Evolutionary conservation across 2,888 invertebrate species (phyloP), one percentile per base, ranked within the genome.

Genomic region (Drosophila setosimentum): DNA sequence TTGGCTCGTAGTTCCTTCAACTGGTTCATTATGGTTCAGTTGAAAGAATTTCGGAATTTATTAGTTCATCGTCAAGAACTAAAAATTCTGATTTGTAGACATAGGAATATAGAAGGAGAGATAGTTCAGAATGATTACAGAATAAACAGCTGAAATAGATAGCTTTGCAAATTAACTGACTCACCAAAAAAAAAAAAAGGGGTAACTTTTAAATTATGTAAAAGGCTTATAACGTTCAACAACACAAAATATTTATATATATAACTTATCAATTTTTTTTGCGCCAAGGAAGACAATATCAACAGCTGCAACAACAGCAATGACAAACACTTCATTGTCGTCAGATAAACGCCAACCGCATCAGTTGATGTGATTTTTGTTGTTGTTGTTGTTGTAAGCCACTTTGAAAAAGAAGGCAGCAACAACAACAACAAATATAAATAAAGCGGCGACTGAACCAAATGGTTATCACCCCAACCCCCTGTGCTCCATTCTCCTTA

Each of bases 321-420:
- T 62, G 66, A 66, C 77, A 77, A 77, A 77, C 72, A 80, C 60
- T 63, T 35, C 45, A 40, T 48, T 76, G 58, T 67, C 60, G 77
- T 61, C 59, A 76, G 76, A 76, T 76, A 77, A 77, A 76, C 71
- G 66, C 62, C 61, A 60, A 53, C 40, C 59, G 42, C 76, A 69
- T 63, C 61, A 42, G 58, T 55, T 60, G 42, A 30, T 6, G 24
- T 8, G 35, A 51, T 37, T 33, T 51, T 57, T 50, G 37, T 35
- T 27, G 24, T 3, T 48, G 53, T 48, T 58, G 72, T 33, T 61
- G 53, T 64, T 30, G 59, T 71, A 68, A 51, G 62, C 60, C 79
- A 80, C 80, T 64, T 69, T 59, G 63, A 76, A 76, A 50, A 57
- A n/a, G 4, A 42, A 21, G 13, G 13, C 40, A 62, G n/a, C 29